Percentiles rank a stretch among this genome's conserved stretches.
Evolutionary conservation across 2,888 invertebrate genomes (phyloP).

Genomic region (Steromphala cineraria): DNA sequence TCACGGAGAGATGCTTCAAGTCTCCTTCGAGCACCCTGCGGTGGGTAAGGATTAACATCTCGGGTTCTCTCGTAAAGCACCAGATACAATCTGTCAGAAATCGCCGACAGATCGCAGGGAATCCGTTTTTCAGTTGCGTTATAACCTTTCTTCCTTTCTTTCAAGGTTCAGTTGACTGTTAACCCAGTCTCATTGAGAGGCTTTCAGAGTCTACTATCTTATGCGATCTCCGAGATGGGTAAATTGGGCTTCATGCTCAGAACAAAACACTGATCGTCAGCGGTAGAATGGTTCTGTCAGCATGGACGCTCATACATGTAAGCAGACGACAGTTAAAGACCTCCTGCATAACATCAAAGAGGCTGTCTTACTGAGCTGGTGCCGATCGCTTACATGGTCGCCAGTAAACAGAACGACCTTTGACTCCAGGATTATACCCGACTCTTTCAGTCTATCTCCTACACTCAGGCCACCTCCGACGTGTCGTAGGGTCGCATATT

Average conservation of each 20-base stretch:
- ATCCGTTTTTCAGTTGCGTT: background rate
- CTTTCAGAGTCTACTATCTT: background rate
- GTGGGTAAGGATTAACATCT: constrained; percentile 16
- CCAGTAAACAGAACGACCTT: background rate
- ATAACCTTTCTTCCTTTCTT: constrained; percentile 1
- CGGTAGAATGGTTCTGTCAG: background rate
- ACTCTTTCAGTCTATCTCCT: too few relatives aligned
- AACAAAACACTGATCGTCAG: constrained; percentile 4
- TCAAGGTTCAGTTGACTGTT: constrained; percentile 9
- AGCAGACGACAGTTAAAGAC: background rate
- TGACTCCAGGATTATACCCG: too few relatives aligned
- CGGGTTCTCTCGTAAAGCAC: background rate
- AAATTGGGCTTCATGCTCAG: background rate
- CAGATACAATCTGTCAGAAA: constrained; percentile 9
- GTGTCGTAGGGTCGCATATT: too few relatives aligned
- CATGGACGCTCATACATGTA: background rate
- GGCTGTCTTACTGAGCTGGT: background rate
- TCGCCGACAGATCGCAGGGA: constrained; percentile 14
- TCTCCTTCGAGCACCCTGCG: background rate
- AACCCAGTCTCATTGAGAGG: background rate
- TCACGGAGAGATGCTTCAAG: background rate
- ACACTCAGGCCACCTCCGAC: too few relatives aligned
- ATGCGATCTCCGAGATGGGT: background rate
- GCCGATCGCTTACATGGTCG: background rate
- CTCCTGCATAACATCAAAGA: background rate